phyloP scores from a whole-genome alignment of 92 coral and sea anemone genomes.

The Siderastrea siderea region DNA sequence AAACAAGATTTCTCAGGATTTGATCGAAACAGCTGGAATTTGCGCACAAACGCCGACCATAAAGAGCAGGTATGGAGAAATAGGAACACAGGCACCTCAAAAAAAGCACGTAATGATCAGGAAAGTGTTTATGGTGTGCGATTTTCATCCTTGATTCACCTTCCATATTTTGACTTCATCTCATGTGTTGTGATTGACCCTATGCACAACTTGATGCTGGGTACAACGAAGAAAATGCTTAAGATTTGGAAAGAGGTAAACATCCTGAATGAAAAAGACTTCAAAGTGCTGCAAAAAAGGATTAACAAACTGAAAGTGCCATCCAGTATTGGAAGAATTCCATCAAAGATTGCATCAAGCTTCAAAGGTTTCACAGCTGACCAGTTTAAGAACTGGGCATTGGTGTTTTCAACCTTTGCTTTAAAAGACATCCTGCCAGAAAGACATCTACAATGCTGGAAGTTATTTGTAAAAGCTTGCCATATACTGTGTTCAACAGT shows the following conservation, averaged over 20 bases:
- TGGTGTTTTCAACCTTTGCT: slow-evolving; percentile 60
- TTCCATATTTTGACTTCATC: slow-evolving; percentile 46
- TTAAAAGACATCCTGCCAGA: slow-evolving; percentile 52
- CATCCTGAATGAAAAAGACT: slow-evolving; percentile 33
- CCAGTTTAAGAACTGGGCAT: slow-evolving; percentile 66
- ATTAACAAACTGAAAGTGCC: slow-evolving; percentile 37
- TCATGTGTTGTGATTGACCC: slow-evolving; percentile 52
- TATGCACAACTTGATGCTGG: slow-evolving; percentile 52
- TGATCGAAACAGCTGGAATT: slow-evolving; percentile 32
- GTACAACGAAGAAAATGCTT: slow-evolving; percentile 42
- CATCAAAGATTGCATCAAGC: slow-evolving; percentile 61
- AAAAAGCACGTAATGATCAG: not conserved
- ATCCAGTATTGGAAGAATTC: slow-evolving; percentile 55
- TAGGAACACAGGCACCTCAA: not conserved
- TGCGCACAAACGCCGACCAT: slow-evolving; percentile 10
- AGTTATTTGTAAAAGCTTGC: slow-evolving; percentile 66
- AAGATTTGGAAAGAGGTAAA: slow-evolving; percentile 17
- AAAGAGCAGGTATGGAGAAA: slow-evolving; percentile 13
- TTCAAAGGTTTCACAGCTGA: slow-evolving; percentile 72
- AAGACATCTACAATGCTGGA: slow-evolving; percentile 59
- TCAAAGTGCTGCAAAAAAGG: slow-evolving; percentile 32
- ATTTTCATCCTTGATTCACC: slow-evolving; percentile 31
- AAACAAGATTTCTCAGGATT: slow-evolving; percentile 63
- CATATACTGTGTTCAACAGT: slow-evolving; percentile 42
- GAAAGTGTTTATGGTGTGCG: slow-evolving; percentile 47